Percentiles rank a stretch among this genome's conserved stretches.
These are phyloP conservation scores for Amphipyra tragopoginis DNA, from an alignment of 2,888 invertebrate genomes.

Conservation along the genomic window DNA sequence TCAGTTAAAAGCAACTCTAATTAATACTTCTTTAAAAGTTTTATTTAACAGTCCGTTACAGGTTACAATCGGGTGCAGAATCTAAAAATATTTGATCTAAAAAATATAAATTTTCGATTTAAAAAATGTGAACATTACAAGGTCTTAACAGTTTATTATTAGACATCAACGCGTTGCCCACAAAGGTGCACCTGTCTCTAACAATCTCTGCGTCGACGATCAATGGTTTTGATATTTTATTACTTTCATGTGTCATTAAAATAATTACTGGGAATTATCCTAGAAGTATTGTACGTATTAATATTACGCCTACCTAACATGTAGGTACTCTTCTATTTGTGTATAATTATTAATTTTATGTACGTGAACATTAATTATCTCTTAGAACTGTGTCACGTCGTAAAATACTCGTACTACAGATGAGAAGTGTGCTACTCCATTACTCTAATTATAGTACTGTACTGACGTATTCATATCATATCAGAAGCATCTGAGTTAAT, in stretches of 20 bases:
- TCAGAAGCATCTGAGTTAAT: constrained; percentile 27
- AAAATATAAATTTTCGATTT: constrained; percentile 36
- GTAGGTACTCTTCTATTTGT: background rate
- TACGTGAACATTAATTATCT: constrained; percentile 31
- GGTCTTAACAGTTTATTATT: constrained; percentile 57
- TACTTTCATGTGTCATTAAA: background rate
- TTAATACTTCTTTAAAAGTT: no score
- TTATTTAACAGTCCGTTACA: no score
- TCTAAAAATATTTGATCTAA: constrained; percentile 25
- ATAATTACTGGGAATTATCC: constrained; percentile 21
- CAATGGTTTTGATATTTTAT: constrained; percentile 64
- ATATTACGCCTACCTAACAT: background rate
- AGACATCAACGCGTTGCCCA: constrained; percentile 56
- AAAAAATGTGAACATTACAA: constrained; percentile 55
- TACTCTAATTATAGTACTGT: constrained; percentile 53
- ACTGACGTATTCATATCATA: constrained; percentile 36
- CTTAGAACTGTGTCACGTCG: constrained; percentile 40
- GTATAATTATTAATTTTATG: constrained; percentile 18
- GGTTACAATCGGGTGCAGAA: background rate
- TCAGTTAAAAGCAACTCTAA: no score
- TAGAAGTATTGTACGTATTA: constrained; percentile 1
- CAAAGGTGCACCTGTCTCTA: constrained; percentile 76
- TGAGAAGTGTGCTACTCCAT: constrained; percentile 39
- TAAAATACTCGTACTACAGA: constrained; percentile 25
- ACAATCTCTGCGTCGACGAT: constrained; percentile 49